These are phyloP conservation scores for Drosophila paramelanica DNA, from an alignment of 2,888 invertebrate genomes.

Conservation along the genomic window DNA sequence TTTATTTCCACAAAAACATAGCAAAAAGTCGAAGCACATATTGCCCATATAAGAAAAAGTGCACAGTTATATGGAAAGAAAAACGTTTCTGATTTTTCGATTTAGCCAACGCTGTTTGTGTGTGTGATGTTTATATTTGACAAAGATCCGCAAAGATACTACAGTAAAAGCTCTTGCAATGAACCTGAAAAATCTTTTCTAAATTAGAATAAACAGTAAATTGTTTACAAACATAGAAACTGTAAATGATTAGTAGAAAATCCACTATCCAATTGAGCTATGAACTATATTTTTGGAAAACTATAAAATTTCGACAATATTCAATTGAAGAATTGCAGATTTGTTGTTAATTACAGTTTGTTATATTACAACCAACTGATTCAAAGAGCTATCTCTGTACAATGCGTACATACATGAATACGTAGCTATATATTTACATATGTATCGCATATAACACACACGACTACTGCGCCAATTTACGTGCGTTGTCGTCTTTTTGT, in stretches of 20 bases:
- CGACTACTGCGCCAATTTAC: slow-evolving; percentile 71
- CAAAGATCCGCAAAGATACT: slow-evolving; percentile 30
- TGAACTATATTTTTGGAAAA: neutral
- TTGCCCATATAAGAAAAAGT: slow-evolving; percentile 48
- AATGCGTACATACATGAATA: slow-evolving; percentile 20
- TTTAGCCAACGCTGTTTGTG: slow-evolving; percentile 4
- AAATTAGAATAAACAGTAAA: neutral
- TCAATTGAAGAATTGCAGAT: neutral
- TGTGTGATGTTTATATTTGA: slow-evolving; percentile 32
- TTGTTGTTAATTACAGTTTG: neutral
- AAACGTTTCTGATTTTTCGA: slow-evolving; percentile 13
- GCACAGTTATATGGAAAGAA: slow-evolving; percentile 30
- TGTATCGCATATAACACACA: slow-evolving; percentile 57
- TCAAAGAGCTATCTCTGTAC: slow-evolving; percentile 54
- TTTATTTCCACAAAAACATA: slow-evolving; percentile 62
- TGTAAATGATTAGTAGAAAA: too few relatives aligned
- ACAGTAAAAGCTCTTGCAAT: slow-evolving; percentile 24
- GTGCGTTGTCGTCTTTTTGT: slow-evolving; percentile 69
- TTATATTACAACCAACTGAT: slow-evolving; percentile 1
- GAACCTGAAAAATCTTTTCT: slow-evolving; percentile 1
- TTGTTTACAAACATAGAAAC: neutral
- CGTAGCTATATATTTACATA: slow-evolving; percentile 28
- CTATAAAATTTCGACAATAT: neutral
- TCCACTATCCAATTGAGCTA: too few relatives aligned
- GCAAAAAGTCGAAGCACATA: slow-evolving; percentile 68